Percentiles rank a stretch among this genome's conserved stretches.
Conservation (phyloP, 2,888 invertebrate genomes). For the Synergus japonicus region DNA sequence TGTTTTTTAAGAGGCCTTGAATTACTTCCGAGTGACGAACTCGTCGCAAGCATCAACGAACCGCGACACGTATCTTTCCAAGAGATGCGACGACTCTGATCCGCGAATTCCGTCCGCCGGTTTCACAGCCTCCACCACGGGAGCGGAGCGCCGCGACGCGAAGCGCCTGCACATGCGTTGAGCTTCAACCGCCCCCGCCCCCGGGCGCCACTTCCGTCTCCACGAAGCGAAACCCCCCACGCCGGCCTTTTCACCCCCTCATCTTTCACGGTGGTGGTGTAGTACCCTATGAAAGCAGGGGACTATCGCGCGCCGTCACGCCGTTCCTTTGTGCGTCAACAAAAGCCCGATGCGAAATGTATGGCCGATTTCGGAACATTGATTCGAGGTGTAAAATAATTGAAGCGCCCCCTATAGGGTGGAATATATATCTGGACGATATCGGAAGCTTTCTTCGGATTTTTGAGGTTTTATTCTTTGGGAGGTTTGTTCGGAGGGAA, state of each 20-base stretch:
- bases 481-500: background rate
- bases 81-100: constrained; percentile 75
- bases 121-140: constrained; percentile 74
- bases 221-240: constrained; percentile 48
- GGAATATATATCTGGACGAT: background rate
- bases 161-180: constrained; percentile 77
- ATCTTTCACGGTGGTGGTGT: constrained; percentile 56
- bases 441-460: background rate
- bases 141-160: constrained; percentile 75
- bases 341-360: constrained; percentile 61
- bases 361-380: constrained; percentile 49
- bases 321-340: constrained; percentile 72
- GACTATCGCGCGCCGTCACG: constrained; percentile 69
- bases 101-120: constrained; percentile 74
- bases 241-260: constrained; percentile 46
- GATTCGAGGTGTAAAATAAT: constrained; percentile 40
- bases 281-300: constrained; percentile 59
- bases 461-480: background rate
- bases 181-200: constrained; percentile 64
- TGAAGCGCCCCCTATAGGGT: constrained; percentile 1
- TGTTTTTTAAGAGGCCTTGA: constrained; percentile 49
- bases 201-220: constrained; percentile 55
- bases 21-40: constrained; percentile 51
- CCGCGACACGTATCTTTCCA: constrained; percentile 68
- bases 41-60: constrained; percentile 51